phyloP scores from a whole-genome alignment of 2,113 vertebrate genomes.

The Colaptes auratus region DNA sequence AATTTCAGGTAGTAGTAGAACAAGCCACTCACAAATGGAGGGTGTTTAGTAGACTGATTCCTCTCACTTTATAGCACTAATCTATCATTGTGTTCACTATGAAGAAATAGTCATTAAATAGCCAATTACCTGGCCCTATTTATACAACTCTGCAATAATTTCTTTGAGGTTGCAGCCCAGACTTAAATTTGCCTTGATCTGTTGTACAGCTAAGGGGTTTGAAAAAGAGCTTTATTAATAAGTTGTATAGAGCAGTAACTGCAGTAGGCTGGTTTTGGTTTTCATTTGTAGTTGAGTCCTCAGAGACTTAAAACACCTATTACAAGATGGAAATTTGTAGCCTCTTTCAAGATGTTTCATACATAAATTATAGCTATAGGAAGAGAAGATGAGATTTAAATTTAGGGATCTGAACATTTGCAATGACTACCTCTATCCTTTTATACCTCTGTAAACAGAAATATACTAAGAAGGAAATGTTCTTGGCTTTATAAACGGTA shows the following conservation, averaged over 20 bases:
- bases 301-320: background rate
- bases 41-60: background rate
- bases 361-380: background rate
- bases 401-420: background rate
- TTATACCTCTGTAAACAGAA: background rate
- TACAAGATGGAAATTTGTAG: background rate
- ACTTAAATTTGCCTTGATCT: slow-evolving; percentile 2
- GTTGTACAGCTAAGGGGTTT: background rate
- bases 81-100: background rate
- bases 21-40: background rate
- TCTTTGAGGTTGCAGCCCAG: background rate
- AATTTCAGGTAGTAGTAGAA: background rate
- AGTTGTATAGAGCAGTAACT: background rate
- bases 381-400: background rate
- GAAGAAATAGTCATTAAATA: background rate
- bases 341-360: background rate
- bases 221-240: background rate
- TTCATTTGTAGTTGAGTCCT: background rate
- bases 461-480: background rate
- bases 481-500: background rate
- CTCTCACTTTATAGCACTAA: background rate
- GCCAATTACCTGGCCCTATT: background rate
- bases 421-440: background rate
- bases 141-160: background rate
- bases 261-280: background rate